Base-by-base conservation (phyloP, 2,113 vertebrate species). In the Hippocampus zosterae region DNA sequence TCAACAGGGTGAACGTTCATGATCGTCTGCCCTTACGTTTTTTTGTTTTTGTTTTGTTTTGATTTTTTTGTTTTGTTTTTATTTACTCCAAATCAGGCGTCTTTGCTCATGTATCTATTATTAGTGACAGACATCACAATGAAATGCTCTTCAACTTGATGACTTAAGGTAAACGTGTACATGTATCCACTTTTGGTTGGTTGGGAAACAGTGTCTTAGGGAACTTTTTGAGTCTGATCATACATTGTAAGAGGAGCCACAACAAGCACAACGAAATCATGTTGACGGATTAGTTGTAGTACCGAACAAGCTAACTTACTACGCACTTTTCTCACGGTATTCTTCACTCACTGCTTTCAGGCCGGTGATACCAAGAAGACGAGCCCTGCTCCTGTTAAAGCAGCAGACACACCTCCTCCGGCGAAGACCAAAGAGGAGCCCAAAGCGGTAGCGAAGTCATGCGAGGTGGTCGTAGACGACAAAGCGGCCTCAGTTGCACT, bases 351-450 rank as follows among this genome's bases (percentile, higher is more conserved):
- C 62, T 52, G 16, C 13, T 77, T 78, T 46, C 70, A 93, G 92
- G 77, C 79, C 23, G 53, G 83, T 53, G 90, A 87, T 10, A 41
- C 85, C 63, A 90, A 88, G 63, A 91, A 90, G 75, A 84, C 82
- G 3, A 40, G 68, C 9, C 44, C 88, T 1, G 78, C 83, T 27
- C 75, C 84, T 2, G 76, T 85, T 21, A 50, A 69, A 67, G 25
- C 76, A 68, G 0, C 79, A 9, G 90, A 86, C 59, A 76, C 83
- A 18, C 68, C 75, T 46, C 91, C 3, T 82, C 87, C 75, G 72
- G 87, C 74, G 74, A 89, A 93, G 12, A 53, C 79, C 67, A 92
- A 90, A 13, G 95, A 94, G 53, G 90, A 92, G 72, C 90, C 89
- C 73, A 93, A 76, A 93, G 75, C 84, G 4, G 71, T 76, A 6